Conservation (phyloP, 2,797 vertebrate species). For the Thripadectes ignobilis region DNA sequence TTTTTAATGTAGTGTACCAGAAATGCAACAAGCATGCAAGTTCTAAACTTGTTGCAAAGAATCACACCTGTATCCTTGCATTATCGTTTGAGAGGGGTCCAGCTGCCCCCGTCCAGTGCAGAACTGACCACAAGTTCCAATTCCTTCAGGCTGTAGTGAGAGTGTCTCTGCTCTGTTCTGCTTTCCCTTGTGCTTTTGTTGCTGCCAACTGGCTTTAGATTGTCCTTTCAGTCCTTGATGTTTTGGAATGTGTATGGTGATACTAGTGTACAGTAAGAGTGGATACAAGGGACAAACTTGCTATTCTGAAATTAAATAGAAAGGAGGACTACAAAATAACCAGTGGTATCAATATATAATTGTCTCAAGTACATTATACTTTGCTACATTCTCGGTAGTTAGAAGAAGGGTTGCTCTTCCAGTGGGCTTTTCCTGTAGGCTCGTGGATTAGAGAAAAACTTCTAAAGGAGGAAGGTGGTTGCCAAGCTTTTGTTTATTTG, state of each 20-base stretch:
- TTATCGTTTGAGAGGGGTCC: not conserved
- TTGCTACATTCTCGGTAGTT: not conserved
- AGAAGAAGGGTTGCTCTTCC: not conserved
- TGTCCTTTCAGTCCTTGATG: not conserved
- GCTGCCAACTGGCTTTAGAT: not conserved
- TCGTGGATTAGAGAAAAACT: not conserved
- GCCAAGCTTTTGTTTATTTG: not conserved
- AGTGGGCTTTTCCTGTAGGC: not conserved
- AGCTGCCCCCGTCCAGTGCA: not conserved
- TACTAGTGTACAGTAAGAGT: not conserved
- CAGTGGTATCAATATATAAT: rapidly evolving
- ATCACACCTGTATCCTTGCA: not conserved
- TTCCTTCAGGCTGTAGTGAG: not conserved
- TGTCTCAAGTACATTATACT: not conserved
- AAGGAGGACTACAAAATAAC: not conserved
- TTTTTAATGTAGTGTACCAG: not conserved
- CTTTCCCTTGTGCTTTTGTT: not conserved
- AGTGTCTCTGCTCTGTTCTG: not conserved
- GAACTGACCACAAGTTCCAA: rapidly evolving
- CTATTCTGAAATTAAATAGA: not conserved
- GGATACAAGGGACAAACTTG: not conserved
- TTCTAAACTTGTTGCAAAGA: not conserved
- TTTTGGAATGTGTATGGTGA: not conserved
- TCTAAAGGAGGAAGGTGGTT: not conserved
- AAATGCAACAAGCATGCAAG: not conserved